Conservation (phyloP, 2,797 vertebrate species). For the Pteropus rufus region DNA sequence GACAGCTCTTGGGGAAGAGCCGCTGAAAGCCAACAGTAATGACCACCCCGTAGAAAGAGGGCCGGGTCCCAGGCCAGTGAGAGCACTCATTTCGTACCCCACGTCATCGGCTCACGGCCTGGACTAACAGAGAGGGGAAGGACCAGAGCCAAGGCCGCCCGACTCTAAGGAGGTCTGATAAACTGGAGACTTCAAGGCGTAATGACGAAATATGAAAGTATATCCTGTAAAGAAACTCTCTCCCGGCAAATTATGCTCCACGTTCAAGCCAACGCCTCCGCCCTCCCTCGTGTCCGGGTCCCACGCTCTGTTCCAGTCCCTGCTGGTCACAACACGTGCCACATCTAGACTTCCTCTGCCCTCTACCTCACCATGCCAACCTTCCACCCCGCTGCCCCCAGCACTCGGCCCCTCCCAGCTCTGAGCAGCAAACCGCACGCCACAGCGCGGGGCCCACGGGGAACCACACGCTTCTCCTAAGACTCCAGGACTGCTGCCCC, state of each 20-base stretch:
- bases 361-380: not conserved
- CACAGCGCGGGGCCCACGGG: not conserved
- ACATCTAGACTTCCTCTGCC: rapidly evolving
- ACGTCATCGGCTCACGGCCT: too few relatives aligned
- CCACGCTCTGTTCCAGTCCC: not conserved
- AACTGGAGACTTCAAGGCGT: not conserved
- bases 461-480: rapidly evolving
- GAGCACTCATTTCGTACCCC: rapidly evolving
- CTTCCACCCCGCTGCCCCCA: rapidly evolving
- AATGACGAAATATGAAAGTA: rapidly evolving
- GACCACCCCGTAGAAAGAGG: not conserved
- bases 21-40: rapidly evolving
- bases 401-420: not conserved
- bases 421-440: not conserved
- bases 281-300: not conserved
- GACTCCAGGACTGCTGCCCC: not conserved
- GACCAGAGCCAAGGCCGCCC: not conserved
- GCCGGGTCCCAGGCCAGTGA: rapidly evolving
- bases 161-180: not conserved
- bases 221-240: not conserved
- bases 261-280: rapidly evolving
- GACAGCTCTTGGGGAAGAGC: too few relatives aligned
- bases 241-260: rapidly evolving
- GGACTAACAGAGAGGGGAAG: not conserved
- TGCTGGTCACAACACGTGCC: rapidly evolving